Evolutionary conservation across 2,888 invertebrate genomes (phyloP).

Genomic region (Scelioninae gen. 2): DNA sequence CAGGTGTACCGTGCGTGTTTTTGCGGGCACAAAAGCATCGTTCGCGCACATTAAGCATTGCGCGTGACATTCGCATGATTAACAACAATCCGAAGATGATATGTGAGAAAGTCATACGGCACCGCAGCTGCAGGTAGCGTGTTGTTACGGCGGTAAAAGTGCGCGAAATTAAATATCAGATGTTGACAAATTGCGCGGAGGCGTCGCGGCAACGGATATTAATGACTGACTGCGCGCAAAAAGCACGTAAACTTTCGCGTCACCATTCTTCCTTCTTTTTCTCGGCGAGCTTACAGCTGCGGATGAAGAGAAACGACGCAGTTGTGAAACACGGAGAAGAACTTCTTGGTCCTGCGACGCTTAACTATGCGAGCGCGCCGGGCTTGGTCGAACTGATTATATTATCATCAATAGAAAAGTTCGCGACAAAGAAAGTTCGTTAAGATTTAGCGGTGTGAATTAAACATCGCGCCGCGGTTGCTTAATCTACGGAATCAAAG

Average conservation of each 20-base stretch:
- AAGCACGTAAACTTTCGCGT: slow-evolving; percentile 71
- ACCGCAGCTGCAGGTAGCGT: slow-evolving; percentile 61
- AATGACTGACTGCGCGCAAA: slow-evolving; percentile 72
- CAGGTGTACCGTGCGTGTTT: slow-evolving; percentile 38
- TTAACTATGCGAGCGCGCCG: slow-evolving; percentile 44
- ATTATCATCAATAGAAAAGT: slow-evolving; percentile 50
- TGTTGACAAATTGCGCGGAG: slow-evolving; percentile 75
- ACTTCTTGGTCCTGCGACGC: slow-evolving; percentile 62
- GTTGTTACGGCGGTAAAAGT: slow-evolving; percentile 67
- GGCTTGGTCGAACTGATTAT: slow-evolving; percentile 52
- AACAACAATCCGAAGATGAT: slow-evolving; percentile 61
- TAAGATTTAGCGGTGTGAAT: slow-evolving; percentile 29
- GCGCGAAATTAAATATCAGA: slow-evolving; percentile 75
- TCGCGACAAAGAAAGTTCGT: slow-evolving; percentile 31
- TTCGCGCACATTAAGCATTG: slow-evolving; percentile 49
- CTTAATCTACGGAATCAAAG: slow-evolving; percentile 15
- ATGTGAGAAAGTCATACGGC: slow-evolving; percentile 60
- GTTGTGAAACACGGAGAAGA: slow-evolving; percentile 65
- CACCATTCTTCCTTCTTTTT: slow-evolving; percentile 65
- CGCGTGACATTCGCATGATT: slow-evolving; percentile 56
- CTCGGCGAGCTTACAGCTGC: slow-evolving; percentile 66
- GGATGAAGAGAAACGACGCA: slow-evolving; percentile 75
- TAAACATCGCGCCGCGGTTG: slow-evolving; percentile 18
- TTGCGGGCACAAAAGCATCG: slow-evolving; percentile 39
- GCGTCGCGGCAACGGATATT: slow-evolving; percentile 75